Evolutionary conservation across 2,888 invertebrate species (phyloP).

Genomic region (Temnothorax ravouxi): DNA sequence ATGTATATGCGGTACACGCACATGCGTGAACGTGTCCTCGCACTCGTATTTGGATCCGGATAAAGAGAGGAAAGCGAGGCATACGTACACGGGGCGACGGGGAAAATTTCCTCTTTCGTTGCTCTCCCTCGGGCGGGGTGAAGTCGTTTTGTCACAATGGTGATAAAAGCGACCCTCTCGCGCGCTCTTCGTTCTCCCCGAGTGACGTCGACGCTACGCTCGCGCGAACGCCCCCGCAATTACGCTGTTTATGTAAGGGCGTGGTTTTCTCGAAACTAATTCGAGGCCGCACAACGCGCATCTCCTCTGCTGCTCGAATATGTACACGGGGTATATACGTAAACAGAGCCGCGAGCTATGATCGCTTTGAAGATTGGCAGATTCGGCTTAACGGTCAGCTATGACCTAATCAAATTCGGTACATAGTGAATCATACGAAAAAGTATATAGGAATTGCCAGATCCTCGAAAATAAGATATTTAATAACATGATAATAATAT

Average conservation of each 20-base stretch:
- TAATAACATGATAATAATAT: background rate
- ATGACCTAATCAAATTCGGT: conserved; percentile 64
- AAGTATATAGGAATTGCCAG: background rate
- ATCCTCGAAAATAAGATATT: background rate
- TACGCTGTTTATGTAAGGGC: conserved; percentile 85
- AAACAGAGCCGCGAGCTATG: conserved; percentile 76
- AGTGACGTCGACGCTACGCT: conserved; percentile 51
- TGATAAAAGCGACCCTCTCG: conserved; percentile 78
- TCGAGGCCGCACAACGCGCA: conserved; percentile 59
- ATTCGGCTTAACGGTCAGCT: conserved; percentile 74
- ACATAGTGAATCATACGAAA: conserved; percentile 15
- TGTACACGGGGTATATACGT: conserved; percentile 60
- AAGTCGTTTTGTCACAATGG: conserved; percentile 81
- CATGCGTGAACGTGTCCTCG: conserved; percentile 10
- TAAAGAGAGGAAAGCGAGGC: conserved; percentile 28
- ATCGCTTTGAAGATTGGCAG: conserved; percentile 79
- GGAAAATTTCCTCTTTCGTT: conserved; percentile 47
- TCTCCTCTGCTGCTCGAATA: conserved; percentile 22
- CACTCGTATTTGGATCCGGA: background rate
- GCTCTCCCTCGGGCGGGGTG: conserved; percentile 61
- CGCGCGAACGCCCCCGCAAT: conserved; percentile 84
- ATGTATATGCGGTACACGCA: conserved; percentile 24
- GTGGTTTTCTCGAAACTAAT: conserved; percentile 82
- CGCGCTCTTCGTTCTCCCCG: background rate
- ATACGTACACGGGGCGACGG: background rate